Evolutionary conservation across 2,797 vertebrate genomes (phyloP), one percentile per base, ranked within the genome.

Genomic region (Eutrigla gurnardus): DNA sequence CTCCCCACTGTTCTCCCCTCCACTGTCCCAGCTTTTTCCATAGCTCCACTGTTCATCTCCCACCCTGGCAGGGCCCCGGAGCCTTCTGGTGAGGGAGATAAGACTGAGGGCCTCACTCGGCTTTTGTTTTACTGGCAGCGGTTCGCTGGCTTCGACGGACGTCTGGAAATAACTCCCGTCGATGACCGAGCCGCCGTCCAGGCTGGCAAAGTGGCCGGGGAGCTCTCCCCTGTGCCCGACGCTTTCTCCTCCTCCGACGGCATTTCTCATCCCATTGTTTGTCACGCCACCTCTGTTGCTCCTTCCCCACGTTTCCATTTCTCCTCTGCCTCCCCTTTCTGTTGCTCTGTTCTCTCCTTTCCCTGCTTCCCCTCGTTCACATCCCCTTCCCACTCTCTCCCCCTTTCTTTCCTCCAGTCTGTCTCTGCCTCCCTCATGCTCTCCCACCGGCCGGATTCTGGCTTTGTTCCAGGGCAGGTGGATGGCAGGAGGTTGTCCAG

Each of bases 401-500:
- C 0, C 59, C 35, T 47, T 75, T 58, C 61, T 70, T 25, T 73
- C 68, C 58, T 45, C 57, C 60, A 18, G 2, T 36, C 75, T 69
- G 10, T 70, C 80, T 77, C 66, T 52, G 0, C 40, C 47, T 43
- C 65, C 47, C 3, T 17, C 71, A 14, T 63, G 60, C 3, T 70
- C 72, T 4, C 80, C 94, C 89, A 94, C 87, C 0, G 98, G 98
- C 79, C 95, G 92, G 68, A 99, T 94, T 88, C 94, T 95, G 79
- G 96, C 94, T 86, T 95, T 96, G 86, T 94, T 98, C 98, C 98
- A 98, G 0, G 93, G 94, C 0, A 91, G 87, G 66, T 91, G 93
- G 73, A 83, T 86, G 57, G 78, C 64, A n/a, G 88, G 78, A 12
- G 91, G 86, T 49, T 84, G 86, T 52, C 85, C 79, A 0, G 78